Percentiles rank a stretch among this genome's conserved stretches.
These are phyloP conservation scores for Drosophila triauraria DNA, from an alignment of 1,140 invertebrate species.

Conservation along the genomic window DNA sequence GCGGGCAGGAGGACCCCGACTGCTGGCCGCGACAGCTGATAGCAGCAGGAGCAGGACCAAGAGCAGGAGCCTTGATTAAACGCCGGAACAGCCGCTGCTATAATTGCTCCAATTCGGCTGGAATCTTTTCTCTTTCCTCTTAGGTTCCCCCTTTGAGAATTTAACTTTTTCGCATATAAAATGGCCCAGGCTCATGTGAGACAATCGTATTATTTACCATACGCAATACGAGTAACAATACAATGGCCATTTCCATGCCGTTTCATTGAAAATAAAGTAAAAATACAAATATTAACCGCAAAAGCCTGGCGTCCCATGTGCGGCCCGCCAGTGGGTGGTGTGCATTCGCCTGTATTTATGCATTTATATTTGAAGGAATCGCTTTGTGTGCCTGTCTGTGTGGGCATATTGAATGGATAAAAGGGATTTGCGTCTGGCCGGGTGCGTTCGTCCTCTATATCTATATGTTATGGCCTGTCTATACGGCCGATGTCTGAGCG, in stretches of 20 bases:
- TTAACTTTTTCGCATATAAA: slow-evolving; percentile 57
- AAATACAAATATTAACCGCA: slow-evolving; percentile 76
- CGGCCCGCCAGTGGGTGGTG: slow-evolving; percentile 22
- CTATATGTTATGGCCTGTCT: slow-evolving; percentile 19
- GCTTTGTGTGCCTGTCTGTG: slow-evolving; percentile 28
- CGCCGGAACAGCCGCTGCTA: slow-evolving; percentile 14
- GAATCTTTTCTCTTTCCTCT: slow-evolving; percentile 24
- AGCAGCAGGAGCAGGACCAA: background rate
- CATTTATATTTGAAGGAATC: slow-evolving; percentile 57
- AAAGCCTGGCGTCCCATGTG: slow-evolving; percentile 59
- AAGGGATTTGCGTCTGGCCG: slow-evolving; percentile 66
- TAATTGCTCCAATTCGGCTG: slow-evolving; percentile 45
- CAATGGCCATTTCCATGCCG: slow-evolving; percentile 70
- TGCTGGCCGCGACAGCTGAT: slow-evolving; percentile 36
- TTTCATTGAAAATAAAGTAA: slow-evolving; percentile 75
- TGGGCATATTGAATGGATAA: slow-evolving; percentile 76
- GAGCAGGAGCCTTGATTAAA: slow-evolving; percentile 19
- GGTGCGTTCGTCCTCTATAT: slow-evolving; percentile 18
- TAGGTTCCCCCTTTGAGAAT: slow-evolving; percentile 24
- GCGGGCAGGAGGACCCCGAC: background rate
- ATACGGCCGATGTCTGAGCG: slow-evolving; percentile 29
- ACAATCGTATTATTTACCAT: slow-evolving; percentile 69
- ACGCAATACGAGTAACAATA: slow-evolving; percentile 42
- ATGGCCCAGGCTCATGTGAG: slow-evolving; percentile 43
- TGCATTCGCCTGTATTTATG: slow-evolving; percentile 62